Evolutionary conservation across 2,888 invertebrate genomes (phyloP).

Genomic region (Hecatera dysodea): DNA sequence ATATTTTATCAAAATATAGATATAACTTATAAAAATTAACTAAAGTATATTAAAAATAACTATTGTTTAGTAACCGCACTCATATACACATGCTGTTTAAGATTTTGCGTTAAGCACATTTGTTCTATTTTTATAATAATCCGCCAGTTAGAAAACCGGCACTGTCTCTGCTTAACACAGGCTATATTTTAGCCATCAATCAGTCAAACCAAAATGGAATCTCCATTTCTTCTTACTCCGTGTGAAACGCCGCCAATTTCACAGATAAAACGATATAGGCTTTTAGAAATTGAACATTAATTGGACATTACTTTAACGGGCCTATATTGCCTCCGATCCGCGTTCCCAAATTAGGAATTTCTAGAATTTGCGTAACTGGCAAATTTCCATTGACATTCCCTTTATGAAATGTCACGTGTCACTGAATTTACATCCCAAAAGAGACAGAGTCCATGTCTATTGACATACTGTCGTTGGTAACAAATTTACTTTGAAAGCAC

Average conservation of each 20-base stretch:
- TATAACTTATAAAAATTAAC: too few species aligned
- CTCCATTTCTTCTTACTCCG: constrained; percentile 1
- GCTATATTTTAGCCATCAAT: too few species aligned
- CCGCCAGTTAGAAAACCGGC: too few species aligned
- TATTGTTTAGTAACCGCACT: too few species aligned
- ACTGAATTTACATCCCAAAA: neutral
- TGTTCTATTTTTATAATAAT: too few species aligned
- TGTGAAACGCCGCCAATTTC: constrained; percentile 23
- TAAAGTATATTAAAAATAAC: too few species aligned
- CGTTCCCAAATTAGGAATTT: constrained; percentile 25
- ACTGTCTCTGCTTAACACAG: too few species aligned
- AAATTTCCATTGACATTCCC: constrained; percentile 16
- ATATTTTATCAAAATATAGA: too few species aligned
- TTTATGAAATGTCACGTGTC: neutral
- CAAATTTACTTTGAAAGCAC: neutral
- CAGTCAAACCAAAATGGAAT: neutral
- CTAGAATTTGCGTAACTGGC: constrained; percentile 24
- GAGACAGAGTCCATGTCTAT: neutral
- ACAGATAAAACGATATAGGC: constrained; percentile 52
- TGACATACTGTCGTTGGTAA: neutral
- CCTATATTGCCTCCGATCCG: constrained; percentile 38
- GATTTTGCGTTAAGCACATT: too few species aligned
- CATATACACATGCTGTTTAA: too few species aligned
- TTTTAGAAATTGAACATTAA: constrained; percentile 61
- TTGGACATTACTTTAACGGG: constrained; percentile 52